Conservation (phyloP, 2,888 invertebrate genomes). For the Odontocerum albicorne region DNA sequence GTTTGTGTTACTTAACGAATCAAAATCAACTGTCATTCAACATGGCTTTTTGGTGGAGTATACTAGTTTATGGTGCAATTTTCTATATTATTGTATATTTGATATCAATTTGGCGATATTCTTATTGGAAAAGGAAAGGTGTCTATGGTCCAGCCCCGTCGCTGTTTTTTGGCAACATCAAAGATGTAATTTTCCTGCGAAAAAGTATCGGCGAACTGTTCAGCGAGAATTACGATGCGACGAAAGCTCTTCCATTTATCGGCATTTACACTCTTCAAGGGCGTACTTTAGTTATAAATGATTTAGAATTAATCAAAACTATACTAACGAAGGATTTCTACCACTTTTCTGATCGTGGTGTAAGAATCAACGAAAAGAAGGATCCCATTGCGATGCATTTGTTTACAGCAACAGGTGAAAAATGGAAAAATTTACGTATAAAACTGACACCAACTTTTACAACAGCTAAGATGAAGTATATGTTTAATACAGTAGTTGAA, state of each 20-base stretch:
- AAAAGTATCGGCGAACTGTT: not conserved
- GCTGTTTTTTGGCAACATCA: not conserved
- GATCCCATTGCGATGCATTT: slow-evolving; percentile 55
- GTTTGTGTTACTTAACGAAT: no score
- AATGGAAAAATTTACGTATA: slow-evolving; percentile 57
- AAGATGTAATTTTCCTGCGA: not conserved
- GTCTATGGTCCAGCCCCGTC: slow-evolving; percentile 33
- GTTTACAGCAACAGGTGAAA: slow-evolving; percentile 49
- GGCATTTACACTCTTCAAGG: slow-evolving; percentile 41
- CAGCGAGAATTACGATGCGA: slow-evolving; percentile 2
- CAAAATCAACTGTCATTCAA: no score
- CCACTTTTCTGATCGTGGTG: slow-evolving; percentile 44
- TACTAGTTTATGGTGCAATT: no score
- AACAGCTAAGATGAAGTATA: slow-evolving; percentile 60
- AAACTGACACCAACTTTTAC: slow-evolving; percentile 62
- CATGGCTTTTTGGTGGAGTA: no score
- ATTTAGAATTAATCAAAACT: slow-evolving; percentile 42
- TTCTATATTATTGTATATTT: no score
- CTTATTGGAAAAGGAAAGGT: slow-evolving; percentile 34
- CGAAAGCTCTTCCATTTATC: slow-evolving; percentile 37
- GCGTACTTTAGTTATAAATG: slow-evolving; percentile 41
- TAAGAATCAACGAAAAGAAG: slow-evolving; percentile 48
- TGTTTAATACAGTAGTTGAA: slow-evolving; percentile 53
- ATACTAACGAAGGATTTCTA: slow-evolving; percentile 44
- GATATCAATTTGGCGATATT: no score